Evolutionary conservation across 92 coral and sea anemone genomes (phyloP).

Genomic region (Plumapathes pennacea): DNA sequence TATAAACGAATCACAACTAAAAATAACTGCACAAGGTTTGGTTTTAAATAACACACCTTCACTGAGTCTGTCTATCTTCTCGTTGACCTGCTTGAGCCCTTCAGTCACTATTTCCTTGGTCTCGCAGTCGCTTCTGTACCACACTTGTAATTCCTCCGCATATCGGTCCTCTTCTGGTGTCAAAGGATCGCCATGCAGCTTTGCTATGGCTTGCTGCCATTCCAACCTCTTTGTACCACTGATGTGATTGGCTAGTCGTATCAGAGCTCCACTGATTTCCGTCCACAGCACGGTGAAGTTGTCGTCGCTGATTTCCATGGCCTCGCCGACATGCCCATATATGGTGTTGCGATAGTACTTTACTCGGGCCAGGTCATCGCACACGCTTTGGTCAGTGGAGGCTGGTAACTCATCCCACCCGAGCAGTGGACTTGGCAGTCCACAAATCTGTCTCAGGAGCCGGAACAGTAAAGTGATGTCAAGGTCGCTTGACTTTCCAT

Average conservation of each 20-base stretch:
- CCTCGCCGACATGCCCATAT: constrained; percentile 19
- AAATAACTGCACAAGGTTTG: no score
- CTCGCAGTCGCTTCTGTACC: constrained; percentile 34
- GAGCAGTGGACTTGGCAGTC: constrained; percentile 4
- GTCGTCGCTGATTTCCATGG: constrained; percentile 21
- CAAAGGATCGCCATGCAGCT: constrained; percentile 10
- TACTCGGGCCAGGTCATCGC: constrained; percentile 33
- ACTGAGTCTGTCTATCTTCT: no score
- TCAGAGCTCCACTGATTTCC: constrained; percentile 10
- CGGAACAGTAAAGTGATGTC: constrained; percentile 17
- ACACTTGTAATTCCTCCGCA: constrained; percentile 19
- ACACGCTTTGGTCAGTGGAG: neutral
- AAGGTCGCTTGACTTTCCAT: constrained; percentile 15
- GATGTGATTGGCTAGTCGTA: constrained; percentile 22
- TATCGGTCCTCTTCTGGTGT: constrained; percentile 31
- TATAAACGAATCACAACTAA: no score
- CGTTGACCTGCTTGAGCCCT: no score
- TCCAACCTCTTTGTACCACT: constrained; percentile 16
- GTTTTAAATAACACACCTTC: no score
- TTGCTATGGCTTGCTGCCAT: constrained; percentile 21
- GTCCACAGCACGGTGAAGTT: constrained; percentile 24
- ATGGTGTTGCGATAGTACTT: constrained; percentile 29
- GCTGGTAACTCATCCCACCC: constrained; percentile 38
- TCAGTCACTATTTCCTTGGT: constrained; percentile 18
- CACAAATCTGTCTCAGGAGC: constrained; percentile 10